Percentiles rank a stretch among this genome's conserved stretches.
phyloP scores from a whole-genome alignment of 2,113 vertebrate species.

The Crypturellus undulatus region DNA sequence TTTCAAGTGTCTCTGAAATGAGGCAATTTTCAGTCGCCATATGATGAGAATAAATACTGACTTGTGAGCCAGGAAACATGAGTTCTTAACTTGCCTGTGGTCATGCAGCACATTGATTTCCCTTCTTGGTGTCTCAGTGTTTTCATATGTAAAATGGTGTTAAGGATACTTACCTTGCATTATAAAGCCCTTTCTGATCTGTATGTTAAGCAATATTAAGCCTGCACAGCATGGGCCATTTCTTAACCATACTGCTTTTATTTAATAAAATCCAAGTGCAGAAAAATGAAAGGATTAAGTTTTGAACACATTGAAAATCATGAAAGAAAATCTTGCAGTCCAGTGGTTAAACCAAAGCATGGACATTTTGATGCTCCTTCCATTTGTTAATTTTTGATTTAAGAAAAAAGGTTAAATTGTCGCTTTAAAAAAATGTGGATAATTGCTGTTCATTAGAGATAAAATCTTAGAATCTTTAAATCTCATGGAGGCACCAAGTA shows the following conservation, averaged over 20 bases:
- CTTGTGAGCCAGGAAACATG: slow-evolving; percentile 21
- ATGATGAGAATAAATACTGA: slow-evolving; percentile 28
- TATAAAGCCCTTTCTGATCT: background rate
- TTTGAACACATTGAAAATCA: background rate
- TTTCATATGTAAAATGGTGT: slow-evolving; percentile 14
- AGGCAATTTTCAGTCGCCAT: background rate
- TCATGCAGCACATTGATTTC: slow-evolving; percentile 31
- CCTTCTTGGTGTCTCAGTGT: background rate
- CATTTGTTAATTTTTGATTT: background rate
- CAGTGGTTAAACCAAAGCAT: background rate
- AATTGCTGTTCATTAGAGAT: background rate
- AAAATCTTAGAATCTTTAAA: slow-evolving; percentile 7
- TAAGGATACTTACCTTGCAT: background rate
- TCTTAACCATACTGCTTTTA: background rate
- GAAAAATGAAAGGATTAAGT: background rate
- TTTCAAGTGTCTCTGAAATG: background rate
- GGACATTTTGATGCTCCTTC: background rate
- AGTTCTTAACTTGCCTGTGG: slow-evolving; percentile 47
- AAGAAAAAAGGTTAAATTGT: background rate
- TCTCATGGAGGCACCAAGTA: background rate
- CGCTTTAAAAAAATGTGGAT: background rate
- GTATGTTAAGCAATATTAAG: background rate
- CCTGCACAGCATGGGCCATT: background rate
- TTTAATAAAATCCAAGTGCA: background rate
- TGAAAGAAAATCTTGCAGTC: background rate